These are phyloP conservation scores for Tamandua tetradactyla DNA, from an alignment of 2,797 vertebrate species.

Conservation along the genomic window DNA sequence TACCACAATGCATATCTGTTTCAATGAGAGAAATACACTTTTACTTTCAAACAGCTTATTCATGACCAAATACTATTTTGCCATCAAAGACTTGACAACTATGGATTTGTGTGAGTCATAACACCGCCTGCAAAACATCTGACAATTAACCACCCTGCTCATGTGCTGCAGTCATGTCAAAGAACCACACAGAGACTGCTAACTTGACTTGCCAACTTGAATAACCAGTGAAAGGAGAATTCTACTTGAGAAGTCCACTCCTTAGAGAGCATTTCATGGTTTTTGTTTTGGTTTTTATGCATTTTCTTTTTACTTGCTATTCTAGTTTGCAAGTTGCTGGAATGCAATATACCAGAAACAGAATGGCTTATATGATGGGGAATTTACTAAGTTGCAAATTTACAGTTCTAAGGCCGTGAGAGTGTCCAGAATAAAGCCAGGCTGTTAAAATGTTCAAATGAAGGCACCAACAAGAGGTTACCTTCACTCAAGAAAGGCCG, in stretches of 20 bases:
- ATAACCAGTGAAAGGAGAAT: background rate
- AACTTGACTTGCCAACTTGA: background rate
- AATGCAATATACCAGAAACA: too few relatives aligned
- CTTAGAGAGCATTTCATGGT: background rate
- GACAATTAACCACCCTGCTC: background rate
- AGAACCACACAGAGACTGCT: background rate
- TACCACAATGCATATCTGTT: background rate
- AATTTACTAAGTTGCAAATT: too few relatives aligned
- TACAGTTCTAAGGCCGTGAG: too few relatives aligned
- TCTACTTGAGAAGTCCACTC: background rate
- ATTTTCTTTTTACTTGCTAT: background rate
- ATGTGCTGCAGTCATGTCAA: background rate
- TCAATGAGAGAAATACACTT: background rate
- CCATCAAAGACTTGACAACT: background rate
- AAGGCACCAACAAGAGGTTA: too few relatives aligned
- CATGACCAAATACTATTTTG: background rate
- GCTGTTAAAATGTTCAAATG: too few relatives aligned
- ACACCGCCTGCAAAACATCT: fast-evolving
- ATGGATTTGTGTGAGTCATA: background rate
- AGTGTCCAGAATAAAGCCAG: too few relatives aligned
- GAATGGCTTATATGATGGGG: too few relatives aligned
- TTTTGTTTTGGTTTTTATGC: background rate
- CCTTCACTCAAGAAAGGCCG: too few relatives aligned
- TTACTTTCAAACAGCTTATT: background rate
- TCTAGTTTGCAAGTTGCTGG: too few relatives aligned